Conservation (phyloP, 2,797 vertebrate genomes). For the Tadarida brasiliensis region DNA sequence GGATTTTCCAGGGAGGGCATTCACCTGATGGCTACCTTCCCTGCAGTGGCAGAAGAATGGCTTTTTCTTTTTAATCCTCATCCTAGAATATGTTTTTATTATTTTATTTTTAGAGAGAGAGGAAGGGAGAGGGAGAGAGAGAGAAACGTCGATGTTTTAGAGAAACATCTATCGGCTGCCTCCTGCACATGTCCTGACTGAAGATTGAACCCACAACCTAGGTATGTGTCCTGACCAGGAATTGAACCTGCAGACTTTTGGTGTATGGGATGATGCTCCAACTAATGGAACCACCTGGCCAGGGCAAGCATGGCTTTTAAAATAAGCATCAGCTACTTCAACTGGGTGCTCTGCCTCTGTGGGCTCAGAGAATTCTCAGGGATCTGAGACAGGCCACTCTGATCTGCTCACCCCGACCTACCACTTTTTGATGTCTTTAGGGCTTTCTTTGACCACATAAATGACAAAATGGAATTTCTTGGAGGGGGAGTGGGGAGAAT, state of each 20-base stretch:
- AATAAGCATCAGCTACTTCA: not conserved
- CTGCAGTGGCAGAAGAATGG: not conserved
- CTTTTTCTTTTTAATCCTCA: not conserved
- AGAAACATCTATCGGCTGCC: not conserved
- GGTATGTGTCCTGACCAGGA: not conserved
- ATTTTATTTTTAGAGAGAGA: not conserved
- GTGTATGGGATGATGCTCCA: not conserved
- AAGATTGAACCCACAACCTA: not conserved
- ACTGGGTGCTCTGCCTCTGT: not conserved
- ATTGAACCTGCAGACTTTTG: not conserved
- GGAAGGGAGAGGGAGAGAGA: not conserved
- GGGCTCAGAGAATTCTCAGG: not conserved
- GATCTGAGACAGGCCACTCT: not conserved
- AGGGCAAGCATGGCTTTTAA: not conserved
- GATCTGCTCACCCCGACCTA: not conserved
- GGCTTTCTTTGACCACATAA: slow-evolving; percentile 24
- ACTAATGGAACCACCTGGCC: not conserved
- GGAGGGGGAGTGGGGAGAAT: not conserved
- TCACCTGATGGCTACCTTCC: not conserved
- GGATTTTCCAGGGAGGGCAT: not conserved
- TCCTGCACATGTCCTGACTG: not conserved
- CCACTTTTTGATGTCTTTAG: not conserved
- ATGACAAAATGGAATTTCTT: slow-evolving; percentile 64
- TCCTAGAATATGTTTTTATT: not conserved
- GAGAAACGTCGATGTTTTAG: too few relatives aligned